Percentiles rank a stretch among this genome's conserved stretches.
phyloP scores from a whole-genome alignment of 2,888 invertebrate species.

The Melinaea marsaeus region DNA sequence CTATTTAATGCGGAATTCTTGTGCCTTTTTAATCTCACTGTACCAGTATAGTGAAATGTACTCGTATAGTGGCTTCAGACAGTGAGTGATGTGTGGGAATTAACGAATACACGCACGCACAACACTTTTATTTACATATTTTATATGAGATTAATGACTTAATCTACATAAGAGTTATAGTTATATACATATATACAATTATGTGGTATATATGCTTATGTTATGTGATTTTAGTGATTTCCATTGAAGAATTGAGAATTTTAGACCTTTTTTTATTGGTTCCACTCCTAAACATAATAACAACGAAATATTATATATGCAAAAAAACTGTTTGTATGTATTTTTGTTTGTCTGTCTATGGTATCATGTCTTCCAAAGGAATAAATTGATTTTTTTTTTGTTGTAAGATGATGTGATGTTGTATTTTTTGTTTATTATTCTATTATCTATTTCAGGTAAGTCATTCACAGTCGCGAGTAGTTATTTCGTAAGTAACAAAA shows the following conservation, averaged over 20 bases:
- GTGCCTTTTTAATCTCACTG: conserved; percentile 16
- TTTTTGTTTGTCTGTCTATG: no score
- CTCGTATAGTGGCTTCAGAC: not conserved
- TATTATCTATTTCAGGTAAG: conserved; percentile 3
- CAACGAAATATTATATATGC: no score
- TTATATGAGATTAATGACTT: no score
- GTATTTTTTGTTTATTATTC: not conserved
- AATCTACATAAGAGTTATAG: no score
- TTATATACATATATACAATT: no score
- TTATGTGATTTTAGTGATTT: no score
- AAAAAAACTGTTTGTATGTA: no score
- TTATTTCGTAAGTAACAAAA: not conserved
- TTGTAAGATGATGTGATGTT: not conserved
- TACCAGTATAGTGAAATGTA: not conserved
- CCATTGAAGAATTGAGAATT: no score
- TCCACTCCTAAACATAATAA: no score
- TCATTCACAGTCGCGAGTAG: not conserved
- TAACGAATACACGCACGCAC: not conserved
- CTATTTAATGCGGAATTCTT: conserved; percentile 18
- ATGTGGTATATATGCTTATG: no score
- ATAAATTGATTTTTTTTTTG: not conserved
- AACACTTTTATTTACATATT: not conserved
- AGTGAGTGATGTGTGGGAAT: not conserved
- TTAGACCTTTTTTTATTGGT: no score
- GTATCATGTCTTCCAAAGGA: not conserved